Base-by-base conservation (phyloP, 2,888 invertebrate species). In the Noctua fimbriata region DNA sequence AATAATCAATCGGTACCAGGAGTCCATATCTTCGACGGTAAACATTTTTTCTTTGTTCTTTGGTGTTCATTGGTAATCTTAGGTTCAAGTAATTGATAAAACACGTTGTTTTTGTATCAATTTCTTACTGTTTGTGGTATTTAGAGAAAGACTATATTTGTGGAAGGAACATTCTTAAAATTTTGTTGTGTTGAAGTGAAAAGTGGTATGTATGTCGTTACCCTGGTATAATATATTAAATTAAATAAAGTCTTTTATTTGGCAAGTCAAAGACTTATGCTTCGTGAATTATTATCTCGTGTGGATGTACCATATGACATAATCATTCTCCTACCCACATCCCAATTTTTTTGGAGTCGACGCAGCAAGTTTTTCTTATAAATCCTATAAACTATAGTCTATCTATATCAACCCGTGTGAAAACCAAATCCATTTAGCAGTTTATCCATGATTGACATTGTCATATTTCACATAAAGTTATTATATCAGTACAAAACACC, bases 21-120 rank as follows among this genome's bases (percentile, higher is more conserved):
- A 16, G 9, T 1, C 12, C 16, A 63, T 24, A 21, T 71, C 44
- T 65, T 63, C 5, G 18, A 3, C 32, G 0, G 9, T 1, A 28
- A 24, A 79, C 21, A 47, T 1, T 18, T 65, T 60, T 73, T 73
- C 82, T 81, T 81, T 81, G 72, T 79, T 65, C 44, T 47, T 12
- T 18, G 0, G 6, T 18, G 14, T 49, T 79, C 18, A 60, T 60
- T 49, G 49, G 28, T 67, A 24, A 21, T 41, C 6, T 7, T 49
- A 58, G 18, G 10, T 6, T 66, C 4, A n/a, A 47, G 18, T 47
- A 16, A 24, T 58, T 28, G 12, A 32, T 41, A 24, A 18, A 9
- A 67, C 41, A n/a, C n/a, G n/a, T 44, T 24, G 41, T 14, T 66
- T 36, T 66, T 24, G 41, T 66, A 16, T 24, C 9, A 18, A 41